Conservation (phyloP, 2,888 invertebrate species). For the Synergus itoensis region DNA sequence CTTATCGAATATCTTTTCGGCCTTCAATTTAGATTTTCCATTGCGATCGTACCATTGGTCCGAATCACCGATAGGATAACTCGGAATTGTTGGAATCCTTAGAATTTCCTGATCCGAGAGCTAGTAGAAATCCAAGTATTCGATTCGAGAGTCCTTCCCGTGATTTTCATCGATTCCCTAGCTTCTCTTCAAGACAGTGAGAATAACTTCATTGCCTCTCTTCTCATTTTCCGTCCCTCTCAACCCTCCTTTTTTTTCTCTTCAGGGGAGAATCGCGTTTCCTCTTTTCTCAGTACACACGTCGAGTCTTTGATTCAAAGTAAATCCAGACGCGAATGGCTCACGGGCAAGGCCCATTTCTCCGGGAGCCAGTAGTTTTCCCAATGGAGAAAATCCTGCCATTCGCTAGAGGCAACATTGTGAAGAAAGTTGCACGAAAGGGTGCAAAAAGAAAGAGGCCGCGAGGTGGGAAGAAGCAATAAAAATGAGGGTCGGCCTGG, state of each 20-base stretch:
- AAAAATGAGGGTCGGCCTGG: slow-evolving; percentile 51
- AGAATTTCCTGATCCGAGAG: slow-evolving; percentile 21
- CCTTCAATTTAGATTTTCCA: slow-evolving; percentile 31
- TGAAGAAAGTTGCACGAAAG: slow-evolving; percentile 21
- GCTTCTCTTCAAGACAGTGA: slow-evolving; percentile 1
- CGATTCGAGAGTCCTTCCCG: slow-evolving; percentile 16
- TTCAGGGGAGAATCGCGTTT: slow-evolving; percentile 42
- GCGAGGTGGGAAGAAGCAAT: slow-evolving; percentile 48
- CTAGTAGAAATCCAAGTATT: slow-evolving; percentile 22
- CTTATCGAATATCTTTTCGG: slow-evolving; percentile 27
- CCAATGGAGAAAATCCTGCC: slow-evolving; percentile 50
- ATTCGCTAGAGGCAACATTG: slow-evolving; percentile 31
- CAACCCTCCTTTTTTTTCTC: slow-evolving; percentile 44
- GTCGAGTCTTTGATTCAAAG: slow-evolving; percentile 57
- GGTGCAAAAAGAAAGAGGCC: slow-evolving; percentile 1
- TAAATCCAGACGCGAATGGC: slow-evolving; percentile 57
- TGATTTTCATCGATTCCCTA: slow-evolving; percentile 24
- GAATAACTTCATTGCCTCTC: slow-evolving; percentile 38
- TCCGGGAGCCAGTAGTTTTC: slow-evolving; percentile 48
- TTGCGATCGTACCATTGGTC: slow-evolving; percentile 30
- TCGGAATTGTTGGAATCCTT: slow-evolving; percentile 29
- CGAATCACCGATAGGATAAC: slow-evolving; percentile 34
- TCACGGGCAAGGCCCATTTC: slow-evolving; percentile 53
- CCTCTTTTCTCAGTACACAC: slow-evolving; percentile 50
- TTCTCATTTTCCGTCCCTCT: slow-evolving; percentile 44